These are phyloP conservation scores for Nebria brevicollis DNA, from an alignment of 2,888 invertebrate genomes.

Conservation along the genomic window DNA sequence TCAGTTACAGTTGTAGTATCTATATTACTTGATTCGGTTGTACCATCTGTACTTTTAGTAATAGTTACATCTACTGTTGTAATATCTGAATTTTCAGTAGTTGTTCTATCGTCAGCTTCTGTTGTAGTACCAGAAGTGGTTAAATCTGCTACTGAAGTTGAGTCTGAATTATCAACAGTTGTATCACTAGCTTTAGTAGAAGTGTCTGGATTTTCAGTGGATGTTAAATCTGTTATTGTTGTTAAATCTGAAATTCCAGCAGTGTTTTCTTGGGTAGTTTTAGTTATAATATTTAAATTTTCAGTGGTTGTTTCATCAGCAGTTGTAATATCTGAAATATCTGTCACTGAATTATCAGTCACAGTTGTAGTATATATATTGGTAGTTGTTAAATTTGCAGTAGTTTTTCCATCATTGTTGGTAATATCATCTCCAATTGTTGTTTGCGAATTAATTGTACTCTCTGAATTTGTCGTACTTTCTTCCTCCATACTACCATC, in stretches of 20 bases:
- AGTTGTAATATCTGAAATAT: too few relatives aligned
- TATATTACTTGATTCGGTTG: slow-evolving; percentile 12
- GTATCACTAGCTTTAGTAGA: too few relatives aligned
- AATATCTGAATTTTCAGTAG: background rate
- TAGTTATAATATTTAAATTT: background rate
- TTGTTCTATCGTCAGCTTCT: too few relatives aligned
- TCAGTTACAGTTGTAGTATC: slow-evolving; percentile 6
- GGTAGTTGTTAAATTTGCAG: slow-evolving; percentile 15
- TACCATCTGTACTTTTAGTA: background rate
- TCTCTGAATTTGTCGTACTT: too few relatives aligned
- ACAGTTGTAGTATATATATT: slow-evolving; percentile 4
- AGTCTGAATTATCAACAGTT: too few relatives aligned
- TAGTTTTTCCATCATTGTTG: slow-evolving; percentile 6
- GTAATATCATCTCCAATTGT: background rate
- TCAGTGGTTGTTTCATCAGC: background rate
- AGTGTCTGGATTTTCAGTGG: background rate
- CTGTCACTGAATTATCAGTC: slow-evolving; percentile 1
- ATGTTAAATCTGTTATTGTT: slow-evolving; percentile 1
- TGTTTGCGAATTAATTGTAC: too few relatives aligned
- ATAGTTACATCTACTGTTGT: background rate
- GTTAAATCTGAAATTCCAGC: background rate
- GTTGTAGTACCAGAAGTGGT: background rate
- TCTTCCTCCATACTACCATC: too few relatives aligned
- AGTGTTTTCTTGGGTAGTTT: background rate
- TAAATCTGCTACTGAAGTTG: background rate